Conservation (phyloP, 1,140 invertebrate species). For the Formica exsecta region DNA sequence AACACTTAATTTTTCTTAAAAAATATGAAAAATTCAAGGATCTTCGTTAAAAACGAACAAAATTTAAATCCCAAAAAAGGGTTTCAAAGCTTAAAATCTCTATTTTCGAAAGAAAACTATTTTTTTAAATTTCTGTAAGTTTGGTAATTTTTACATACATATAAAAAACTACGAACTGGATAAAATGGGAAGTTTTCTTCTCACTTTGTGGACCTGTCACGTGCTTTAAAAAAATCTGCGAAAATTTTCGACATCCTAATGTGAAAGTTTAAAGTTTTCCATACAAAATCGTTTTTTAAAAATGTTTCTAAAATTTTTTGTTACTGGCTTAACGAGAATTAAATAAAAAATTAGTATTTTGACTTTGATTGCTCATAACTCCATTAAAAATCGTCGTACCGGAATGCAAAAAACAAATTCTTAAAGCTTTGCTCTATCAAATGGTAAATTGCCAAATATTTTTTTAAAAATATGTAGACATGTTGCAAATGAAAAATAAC, state of each 20-base stretch:
- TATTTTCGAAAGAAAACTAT: neutral
- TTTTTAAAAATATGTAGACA: neutral
- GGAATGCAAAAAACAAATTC: neutral
- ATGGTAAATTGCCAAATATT: neutral
- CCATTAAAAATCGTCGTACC: neutral
- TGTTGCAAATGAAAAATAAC: neutral
- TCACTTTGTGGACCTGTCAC: neutral
- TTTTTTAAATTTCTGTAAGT: neutral
- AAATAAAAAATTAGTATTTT: neutral
- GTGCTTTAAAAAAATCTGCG: neutral
- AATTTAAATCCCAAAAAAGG: neutral
- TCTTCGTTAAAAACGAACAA: neutral
- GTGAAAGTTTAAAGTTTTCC: neutral
- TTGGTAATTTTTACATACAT: neutral
- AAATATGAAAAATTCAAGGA: too few relatives aligned
- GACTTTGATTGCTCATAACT: conserved; percentile 8
- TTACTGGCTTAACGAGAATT: neutral
- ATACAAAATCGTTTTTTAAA: neutral
- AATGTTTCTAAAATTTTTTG: neutral
- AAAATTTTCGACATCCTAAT: neutral
- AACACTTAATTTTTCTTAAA: too few relatives aligned
- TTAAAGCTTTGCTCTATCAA: neutral
- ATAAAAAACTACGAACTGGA: neutral
- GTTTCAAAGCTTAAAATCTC: neutral
- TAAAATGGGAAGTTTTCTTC: neutral